These are phyloP conservation scores for Norana najaformis DNA, from an alignment of 2,888 invertebrate species.

Conservation along the genomic window DNA sequence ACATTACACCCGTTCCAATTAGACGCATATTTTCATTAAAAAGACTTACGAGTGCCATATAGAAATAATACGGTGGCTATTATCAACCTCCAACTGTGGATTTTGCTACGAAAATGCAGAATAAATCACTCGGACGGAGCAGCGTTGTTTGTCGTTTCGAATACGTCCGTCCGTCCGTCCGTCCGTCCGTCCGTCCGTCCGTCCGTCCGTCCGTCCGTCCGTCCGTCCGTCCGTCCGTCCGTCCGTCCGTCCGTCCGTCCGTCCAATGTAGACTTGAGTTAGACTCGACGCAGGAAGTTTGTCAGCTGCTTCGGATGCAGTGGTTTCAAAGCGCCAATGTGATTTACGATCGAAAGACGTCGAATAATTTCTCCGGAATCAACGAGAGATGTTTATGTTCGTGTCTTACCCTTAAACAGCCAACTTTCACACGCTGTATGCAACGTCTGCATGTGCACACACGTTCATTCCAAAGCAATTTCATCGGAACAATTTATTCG, in stretches of 20 bases:
- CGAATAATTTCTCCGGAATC: neutral
- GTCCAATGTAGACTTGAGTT: neutral
- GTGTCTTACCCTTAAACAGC: neutral
- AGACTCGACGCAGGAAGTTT: neutral
- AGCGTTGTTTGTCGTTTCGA: too few relatives aligned
- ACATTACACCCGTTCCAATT: neutral
- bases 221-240: neutral
- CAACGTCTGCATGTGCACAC: too few relatives aligned
- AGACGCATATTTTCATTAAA: neutral
- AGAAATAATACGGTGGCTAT: neutral
- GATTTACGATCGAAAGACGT: constrained; percentile 5
- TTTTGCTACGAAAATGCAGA: neutral
- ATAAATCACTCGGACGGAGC: neutral
- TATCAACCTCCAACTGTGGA: neutral
- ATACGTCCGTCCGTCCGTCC: neutral
- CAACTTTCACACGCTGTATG: neutral
- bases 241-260: neutral
- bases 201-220: neutral
- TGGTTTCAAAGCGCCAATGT: neutral
- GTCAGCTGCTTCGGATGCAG: neutral
- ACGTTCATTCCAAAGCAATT: neutral
- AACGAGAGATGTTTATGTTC: neutral
- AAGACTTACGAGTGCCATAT: neutral
- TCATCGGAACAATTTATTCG: too few relatives aligned
- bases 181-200: neutral